Evolutionary conservation across 2,888 invertebrate genomes (phyloP).

Genomic region (Netelia melanura): DNA sequence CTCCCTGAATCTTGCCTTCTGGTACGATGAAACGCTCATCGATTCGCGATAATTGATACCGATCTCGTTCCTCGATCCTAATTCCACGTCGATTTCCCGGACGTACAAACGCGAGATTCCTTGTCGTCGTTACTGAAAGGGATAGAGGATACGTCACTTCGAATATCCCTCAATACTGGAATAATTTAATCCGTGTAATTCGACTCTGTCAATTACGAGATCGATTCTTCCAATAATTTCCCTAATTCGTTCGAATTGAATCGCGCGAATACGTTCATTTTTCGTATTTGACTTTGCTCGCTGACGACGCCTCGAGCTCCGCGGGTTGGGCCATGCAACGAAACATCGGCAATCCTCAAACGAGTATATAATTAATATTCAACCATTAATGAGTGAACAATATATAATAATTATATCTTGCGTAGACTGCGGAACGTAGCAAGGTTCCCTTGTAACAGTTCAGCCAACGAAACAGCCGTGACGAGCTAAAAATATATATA

Average conservation of each 20-base stretch:
- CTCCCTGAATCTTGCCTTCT: neutral
- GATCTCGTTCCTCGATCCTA: conserved; percentile 8
- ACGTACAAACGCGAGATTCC: conserved; percentile 10
- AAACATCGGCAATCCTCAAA: conserved; percentile 82
- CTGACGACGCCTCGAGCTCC: conserved; percentile 76
- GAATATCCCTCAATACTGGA: neutral
- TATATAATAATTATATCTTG: conserved; percentile 76
- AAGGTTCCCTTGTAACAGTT: conserved; percentile 85
- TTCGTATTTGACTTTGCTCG: neutral
- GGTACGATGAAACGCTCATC: conserved; percentile 33
- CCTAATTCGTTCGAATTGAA: neutral
- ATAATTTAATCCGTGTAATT: too few relatives aligned
- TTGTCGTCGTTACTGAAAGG: neutral
- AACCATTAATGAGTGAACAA: conserved; percentile 77
- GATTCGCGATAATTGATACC: conserved; percentile 44
- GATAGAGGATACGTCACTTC: neutral
- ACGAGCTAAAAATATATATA: conserved; percentile 82
- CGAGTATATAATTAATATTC: conserved; percentile 73
- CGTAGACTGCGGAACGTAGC: conserved; percentile 85
- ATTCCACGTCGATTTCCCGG: conserved; percentile 27
- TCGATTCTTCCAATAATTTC: too few relatives aligned
- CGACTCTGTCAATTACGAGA: too few relatives aligned
- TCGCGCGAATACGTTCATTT: neutral
- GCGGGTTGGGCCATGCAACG: conserved; percentile 84
- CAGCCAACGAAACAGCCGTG: conserved; percentile 85